These are phyloP conservation scores for Pseudocheirus occidentalis DNA, from an alignment of 2,797 vertebrate genomes.

Conservation along the genomic window DNA sequence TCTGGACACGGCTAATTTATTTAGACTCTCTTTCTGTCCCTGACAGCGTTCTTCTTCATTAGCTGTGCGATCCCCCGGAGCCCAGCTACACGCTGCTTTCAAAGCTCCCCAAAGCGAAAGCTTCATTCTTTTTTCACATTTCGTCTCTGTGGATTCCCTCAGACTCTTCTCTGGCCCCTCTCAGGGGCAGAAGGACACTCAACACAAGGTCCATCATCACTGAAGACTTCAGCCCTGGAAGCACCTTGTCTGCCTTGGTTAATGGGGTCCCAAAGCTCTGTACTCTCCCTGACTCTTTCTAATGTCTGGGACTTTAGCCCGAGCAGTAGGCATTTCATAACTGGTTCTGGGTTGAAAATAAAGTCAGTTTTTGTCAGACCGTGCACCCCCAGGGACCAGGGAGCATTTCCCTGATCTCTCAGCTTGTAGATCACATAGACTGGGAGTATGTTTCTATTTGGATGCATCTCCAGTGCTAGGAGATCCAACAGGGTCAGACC, in stretches of 20 bases:
- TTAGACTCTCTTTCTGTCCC: slow-evolving; percentile 85
- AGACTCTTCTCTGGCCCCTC: slow-evolving; percentile 64
- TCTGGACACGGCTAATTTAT: slow-evolving; percentile 86
- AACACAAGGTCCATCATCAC: slow-evolving; percentile 64
- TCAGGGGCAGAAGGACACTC: slow-evolving; percentile 55
- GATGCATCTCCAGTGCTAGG: not conserved
- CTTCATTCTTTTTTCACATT: slow-evolving; percentile 73
- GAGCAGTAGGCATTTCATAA: not conserved
- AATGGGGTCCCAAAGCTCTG: slow-evolving; percentile 22
- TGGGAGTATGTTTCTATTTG: not conserved
- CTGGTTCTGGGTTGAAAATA: slow-evolving; percentile 54
- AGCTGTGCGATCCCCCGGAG: slow-evolving; percentile 83
- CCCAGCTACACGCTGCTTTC: slow-evolving; percentile 83
- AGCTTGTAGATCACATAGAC: not conserved
- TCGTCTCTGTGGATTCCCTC: slow-evolving; percentile 67
- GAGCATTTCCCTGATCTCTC: not conserved
- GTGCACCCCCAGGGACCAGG: not conserved
- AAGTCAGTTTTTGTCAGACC: slow-evolving; percentile 51
- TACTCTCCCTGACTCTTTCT: not conserved
- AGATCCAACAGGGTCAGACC: rapidly evolving
- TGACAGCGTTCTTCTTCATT: slow-evolving; percentile 82
- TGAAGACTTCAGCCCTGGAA: not conserved
- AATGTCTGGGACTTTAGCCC: slow-evolving; percentile 30
- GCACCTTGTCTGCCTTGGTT: not conserved
- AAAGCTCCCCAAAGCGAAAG: slow-evolving; percentile 70